These are phyloP conservation scores for Lepus americanus DNA, from an alignment of 2,113 vertebrate species.

Conservation along the genomic window DNA sequence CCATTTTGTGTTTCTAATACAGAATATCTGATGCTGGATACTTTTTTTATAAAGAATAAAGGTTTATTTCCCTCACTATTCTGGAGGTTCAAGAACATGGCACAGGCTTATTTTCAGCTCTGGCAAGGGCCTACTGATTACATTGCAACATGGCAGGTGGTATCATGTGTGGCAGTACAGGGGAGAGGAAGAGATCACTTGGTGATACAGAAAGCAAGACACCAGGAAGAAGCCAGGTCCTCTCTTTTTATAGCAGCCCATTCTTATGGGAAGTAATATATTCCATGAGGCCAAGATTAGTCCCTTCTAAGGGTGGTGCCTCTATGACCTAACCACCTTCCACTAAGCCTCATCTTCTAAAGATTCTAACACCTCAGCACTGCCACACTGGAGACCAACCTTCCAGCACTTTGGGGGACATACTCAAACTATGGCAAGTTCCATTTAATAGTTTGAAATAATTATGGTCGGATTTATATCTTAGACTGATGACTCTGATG, in stretches of 20 bases:
- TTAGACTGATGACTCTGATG: slow-evolving; percentile 19
- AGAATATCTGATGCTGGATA: not conserved
- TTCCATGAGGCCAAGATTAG: not conserved
- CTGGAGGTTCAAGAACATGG: not conserved
- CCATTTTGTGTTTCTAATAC: not conserved
- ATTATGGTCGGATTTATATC: slow-evolving; percentile 6
- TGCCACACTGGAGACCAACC: not conserved
- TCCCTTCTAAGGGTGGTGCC: not conserved
- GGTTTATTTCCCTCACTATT: not conserved
- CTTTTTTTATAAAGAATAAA: not conserved
- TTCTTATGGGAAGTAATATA: not conserved
- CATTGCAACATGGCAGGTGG: not conserved
- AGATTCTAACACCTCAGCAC: not conserved
- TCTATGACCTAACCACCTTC: not conserved
- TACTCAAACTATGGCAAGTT: not conserved
- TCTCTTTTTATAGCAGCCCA: not conserved
- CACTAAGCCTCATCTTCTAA: not conserved
- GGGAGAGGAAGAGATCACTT: not conserved
- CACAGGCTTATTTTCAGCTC: not conserved
- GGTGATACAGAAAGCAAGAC: not conserved
- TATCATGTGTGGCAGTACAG: not conserved
- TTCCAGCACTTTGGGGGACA: not conserved
- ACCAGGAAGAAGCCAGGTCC: not conserved
- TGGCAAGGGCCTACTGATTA: not conserved
- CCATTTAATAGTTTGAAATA: slow-evolving; percentile 17